Conservation (phyloP, 2,797 vertebrate species). For the Gymnothorax reevesii region DNA sequence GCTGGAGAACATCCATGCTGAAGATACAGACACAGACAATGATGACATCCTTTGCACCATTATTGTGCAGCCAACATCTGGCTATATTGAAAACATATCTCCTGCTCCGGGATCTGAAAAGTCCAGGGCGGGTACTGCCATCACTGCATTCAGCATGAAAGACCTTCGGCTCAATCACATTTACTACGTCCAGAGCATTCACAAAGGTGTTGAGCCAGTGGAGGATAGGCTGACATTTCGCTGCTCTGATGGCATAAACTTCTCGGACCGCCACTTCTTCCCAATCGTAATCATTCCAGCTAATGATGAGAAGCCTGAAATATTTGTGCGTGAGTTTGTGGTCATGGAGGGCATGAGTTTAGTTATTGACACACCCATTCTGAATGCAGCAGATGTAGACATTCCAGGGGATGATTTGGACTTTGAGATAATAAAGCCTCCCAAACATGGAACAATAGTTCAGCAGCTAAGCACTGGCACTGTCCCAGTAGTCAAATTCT, state of each 20-base stretch:
- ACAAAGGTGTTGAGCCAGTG: slow-evolving; percentile 80
- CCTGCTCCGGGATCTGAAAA: slow-evolving; percentile 81
- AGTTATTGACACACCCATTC: slow-evolving; percentile 80
- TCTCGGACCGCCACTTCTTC: slow-evolving; percentile 82
- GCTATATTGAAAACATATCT: slow-evolving; percentile 87
- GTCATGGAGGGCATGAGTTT: slow-evolving; percentile 90
- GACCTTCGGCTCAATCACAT: slow-evolving; percentile 73
- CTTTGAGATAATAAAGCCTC: slow-evolving; percentile 80
- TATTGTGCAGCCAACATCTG: slow-evolving; percentile 79
- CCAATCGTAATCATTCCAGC: slow-evolving; percentile 80
- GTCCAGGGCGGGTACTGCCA: slow-evolving; percentile 76
- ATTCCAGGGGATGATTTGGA: slow-evolving; percentile 75
- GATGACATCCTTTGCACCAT: slow-evolving; percentile 84
- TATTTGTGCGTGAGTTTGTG: slow-evolving; percentile 79
- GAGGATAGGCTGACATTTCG: slow-evolving; percentile 83
- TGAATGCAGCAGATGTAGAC: slow-evolving; percentile 80
- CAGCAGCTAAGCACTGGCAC: slow-evolving; percentile 79
- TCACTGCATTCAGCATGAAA: slow-evolving; percentile 83
- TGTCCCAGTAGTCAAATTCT: slow-evolving; percentile 70
- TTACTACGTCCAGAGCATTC: slow-evolving; percentile 87
- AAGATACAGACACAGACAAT: slow-evolving; percentile 79
- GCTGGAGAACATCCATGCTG: slow-evolving; percentile 73
- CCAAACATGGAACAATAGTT: slow-evolving; percentile 77
- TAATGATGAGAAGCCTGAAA: slow-evolving; percentile 84
- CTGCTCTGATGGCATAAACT: slow-evolving; percentile 85